These are phyloP conservation scores for Sebastes dallii DNA, from an alignment of 2,797 vertebrate species.

Conservation along the genomic window DNA sequence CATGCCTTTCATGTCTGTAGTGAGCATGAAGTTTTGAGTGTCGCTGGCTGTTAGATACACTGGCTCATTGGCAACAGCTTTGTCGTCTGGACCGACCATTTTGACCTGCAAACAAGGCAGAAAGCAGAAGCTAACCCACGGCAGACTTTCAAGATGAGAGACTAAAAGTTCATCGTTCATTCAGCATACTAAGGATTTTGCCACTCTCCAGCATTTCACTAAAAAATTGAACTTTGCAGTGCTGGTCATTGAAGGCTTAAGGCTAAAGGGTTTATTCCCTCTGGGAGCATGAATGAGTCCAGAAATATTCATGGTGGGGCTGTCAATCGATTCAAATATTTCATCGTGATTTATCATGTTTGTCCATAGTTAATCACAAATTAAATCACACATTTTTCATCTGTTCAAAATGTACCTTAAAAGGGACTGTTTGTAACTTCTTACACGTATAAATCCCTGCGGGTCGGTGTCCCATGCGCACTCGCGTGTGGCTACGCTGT, in stretches of 20 bases:
- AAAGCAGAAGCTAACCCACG: not conserved
- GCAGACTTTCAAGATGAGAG: not conserved
- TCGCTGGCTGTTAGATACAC: constrained; percentile 71
- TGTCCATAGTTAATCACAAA: no score
- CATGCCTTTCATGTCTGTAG: constrained; percentile 78
- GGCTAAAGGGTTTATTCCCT: not conserved
- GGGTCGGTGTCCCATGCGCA: no score
- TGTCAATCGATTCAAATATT: no score
- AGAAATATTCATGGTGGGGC: not conserved
- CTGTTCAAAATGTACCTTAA: no score
- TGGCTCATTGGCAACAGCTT: constrained; percentile 71
- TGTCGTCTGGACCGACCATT: constrained; percentile 67
- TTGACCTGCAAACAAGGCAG: constrained; percentile 78
- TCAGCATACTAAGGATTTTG: not conserved
- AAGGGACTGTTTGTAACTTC: no score
- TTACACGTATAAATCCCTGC: no score
- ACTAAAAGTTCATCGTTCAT: not conserved
- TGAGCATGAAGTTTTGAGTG: constrained; percentile 63
- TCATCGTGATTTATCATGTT: no score
- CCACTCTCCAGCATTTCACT: not conserved
- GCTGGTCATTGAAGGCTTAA: not conserved
- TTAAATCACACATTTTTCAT: no score
- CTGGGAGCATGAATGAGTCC: not conserved
- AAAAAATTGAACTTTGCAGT: not conserved
- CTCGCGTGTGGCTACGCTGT: no score